phyloP scores from a whole-genome alignment of 2,888 invertebrate species.

The Pachycephus smyrnensis region DNA sequence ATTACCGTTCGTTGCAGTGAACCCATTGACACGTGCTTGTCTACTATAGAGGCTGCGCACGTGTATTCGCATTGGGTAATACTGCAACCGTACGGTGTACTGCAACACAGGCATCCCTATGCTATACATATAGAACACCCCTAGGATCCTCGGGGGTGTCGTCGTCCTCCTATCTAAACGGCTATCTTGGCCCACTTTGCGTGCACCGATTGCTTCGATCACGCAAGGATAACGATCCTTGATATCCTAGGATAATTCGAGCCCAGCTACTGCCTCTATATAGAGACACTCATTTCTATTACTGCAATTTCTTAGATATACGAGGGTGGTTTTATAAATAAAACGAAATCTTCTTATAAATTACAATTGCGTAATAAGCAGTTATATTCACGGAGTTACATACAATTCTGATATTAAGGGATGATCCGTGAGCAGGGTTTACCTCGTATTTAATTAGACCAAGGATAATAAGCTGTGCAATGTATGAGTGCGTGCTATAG shows the following conservation, averaged over 20 bases:
- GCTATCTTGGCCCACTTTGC: constrained; percentile 42
- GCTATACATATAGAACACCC: neutral
- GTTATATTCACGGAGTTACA: neutral
- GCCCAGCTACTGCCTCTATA: neutral
- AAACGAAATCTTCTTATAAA: neutral
- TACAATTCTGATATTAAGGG: neutral
- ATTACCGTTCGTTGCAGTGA: constrained; percentile 5
- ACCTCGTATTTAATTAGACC: neutral
- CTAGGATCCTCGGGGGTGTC: neutral
- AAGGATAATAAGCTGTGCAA: neutral
- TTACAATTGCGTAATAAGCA: neutral
- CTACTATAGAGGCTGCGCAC: neutral
- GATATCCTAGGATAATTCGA: constrained; percentile 14
- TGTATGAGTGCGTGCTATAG: neutral
- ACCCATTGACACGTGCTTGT: neutral
- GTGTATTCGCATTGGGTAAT: neutral
- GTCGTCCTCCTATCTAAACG: constrained; percentile 28
- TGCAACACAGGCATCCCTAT: neutral
- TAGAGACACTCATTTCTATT: neutral
- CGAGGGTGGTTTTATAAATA: neutral
- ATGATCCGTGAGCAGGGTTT: neutral
- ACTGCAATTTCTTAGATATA: neutral
- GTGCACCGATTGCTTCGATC: constrained; percentile 28
- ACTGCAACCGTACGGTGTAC: neutral
- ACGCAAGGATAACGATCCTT: constrained; percentile 32